phyloP scores from a whole-genome alignment of 1,140 invertebrate species.

The Drosophila ogumai region DNA sequence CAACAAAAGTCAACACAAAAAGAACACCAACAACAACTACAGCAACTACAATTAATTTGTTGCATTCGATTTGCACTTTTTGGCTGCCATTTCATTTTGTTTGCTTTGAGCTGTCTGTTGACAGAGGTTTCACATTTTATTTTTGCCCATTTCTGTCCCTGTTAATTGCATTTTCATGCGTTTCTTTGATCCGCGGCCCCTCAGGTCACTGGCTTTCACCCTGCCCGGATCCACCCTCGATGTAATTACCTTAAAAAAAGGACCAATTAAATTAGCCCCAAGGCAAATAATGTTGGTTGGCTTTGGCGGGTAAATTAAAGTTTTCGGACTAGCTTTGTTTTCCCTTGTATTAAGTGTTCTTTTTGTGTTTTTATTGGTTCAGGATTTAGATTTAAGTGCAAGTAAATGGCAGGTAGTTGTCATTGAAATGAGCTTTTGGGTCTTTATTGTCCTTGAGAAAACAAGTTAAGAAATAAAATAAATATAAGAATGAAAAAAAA shows the following conservation, averaged over 20 bases:
- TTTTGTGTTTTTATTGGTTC: constrained; percentile 35
- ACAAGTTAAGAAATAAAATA: background rate
- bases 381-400: constrained; percentile 21
- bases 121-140: constrained; percentile 28
- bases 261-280: constrained; percentile 67
- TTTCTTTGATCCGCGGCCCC: constrained; percentile 22
- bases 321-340: background rate
- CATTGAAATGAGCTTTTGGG: background rate
- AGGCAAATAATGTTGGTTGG: constrained; percentile 50
- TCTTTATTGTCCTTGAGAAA: background rate
- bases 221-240: constrained; percentile 6
- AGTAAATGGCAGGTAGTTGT: constrained; percentile 5
- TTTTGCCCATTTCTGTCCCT: constrained; percentile 18
- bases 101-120: constrained; percentile 47
- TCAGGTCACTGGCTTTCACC: constrained; percentile 19
- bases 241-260: constrained; percentile 65
- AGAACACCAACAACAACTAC: background rate
- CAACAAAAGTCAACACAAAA: constrained; percentile 22
- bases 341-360: constrained; percentile 20
- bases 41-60: constrained; percentile 41
- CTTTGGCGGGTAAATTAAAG: constrained; percentile 12
- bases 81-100: constrained; percentile 56
- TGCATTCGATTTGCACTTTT: constrained; percentile 73
- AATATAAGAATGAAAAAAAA: background rate
- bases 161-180: constrained; percentile 57